Conservation (phyloP, 2,113 vertebrate genomes). For the Etia nguti region DNA sequence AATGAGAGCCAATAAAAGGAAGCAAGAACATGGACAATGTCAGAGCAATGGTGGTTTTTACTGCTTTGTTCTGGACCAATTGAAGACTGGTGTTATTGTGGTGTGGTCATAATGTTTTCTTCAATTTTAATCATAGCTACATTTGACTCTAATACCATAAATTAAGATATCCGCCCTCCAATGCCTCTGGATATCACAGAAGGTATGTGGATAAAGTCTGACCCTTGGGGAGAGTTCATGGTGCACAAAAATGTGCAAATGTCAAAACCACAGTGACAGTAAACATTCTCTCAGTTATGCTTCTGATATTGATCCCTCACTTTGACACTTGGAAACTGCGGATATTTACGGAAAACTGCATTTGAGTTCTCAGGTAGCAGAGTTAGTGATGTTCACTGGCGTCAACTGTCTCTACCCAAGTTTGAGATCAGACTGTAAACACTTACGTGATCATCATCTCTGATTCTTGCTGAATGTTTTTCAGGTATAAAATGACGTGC, state of each 20-base stretch:
- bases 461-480: background rate
- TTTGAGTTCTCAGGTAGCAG: background rate
- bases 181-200: background rate
- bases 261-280: background rate
- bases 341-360: background rate
- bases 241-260: background rate
- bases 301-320: background rate
- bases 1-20: background rate
- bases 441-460: background rate
- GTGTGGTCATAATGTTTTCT: background rate
- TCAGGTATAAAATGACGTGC: slow-evolving; percentile 92
- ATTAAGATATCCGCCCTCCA: background rate
- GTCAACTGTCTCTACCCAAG: background rate
- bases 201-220: background rate
- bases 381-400: background rate
- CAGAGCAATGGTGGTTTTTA: too few relatives aligned
- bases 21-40: background rate
- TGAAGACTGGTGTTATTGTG: background rate
- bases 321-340: background rate
- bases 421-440: background rate
- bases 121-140: background rate
- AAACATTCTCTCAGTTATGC: rapidly evolving
- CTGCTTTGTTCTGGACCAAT: too few relatives aligned
- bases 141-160: background rate
- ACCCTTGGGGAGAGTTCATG: background rate